phyloP scores from a whole-genome alignment of 2,888 invertebrate species.

The Caenorhabditis sp. region DNA sequence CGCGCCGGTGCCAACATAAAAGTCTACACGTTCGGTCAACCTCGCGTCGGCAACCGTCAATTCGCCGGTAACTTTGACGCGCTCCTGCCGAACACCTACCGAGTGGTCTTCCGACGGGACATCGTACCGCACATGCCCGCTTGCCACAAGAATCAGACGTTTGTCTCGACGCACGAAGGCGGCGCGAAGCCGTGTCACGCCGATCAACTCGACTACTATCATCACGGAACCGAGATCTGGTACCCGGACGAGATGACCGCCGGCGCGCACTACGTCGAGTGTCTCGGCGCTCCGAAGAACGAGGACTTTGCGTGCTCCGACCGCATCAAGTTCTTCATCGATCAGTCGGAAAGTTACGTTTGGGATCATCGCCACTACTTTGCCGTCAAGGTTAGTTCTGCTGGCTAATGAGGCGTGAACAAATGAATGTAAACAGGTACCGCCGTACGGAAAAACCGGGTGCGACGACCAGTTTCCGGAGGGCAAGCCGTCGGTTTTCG shows the following conservation, averaged over 20 bases:
- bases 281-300: conserved; percentile 70
- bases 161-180: conserved; percentile 51
- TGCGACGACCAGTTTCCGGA: conserved; percentile 62
- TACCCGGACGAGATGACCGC: conserved; percentile 68
- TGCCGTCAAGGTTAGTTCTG: conserved; percentile 65
- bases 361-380: conserved; percentile 76
- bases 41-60: conserved; percentile 71
- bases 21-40: conserved; percentile 75
- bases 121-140: conserved; percentile 77
- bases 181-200: conserved; percentile 61
- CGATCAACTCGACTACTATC: conserved; percentile 63
- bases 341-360: conserved; percentile 68
- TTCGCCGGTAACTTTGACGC: conserved; percentile 71
- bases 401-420: not conserved
- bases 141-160: conserved; percentile 67
- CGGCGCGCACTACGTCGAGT: conserved; percentile 68
- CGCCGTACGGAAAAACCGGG: conserved; percentile 70
- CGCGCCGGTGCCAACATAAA: conserved; percentile 58
- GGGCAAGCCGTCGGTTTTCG: conserved; percentile 62
- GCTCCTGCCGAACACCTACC: conserved; percentile 69
- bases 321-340: conserved; percentile 65
- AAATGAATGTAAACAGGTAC: conserved; percentile 53
- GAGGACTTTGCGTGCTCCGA: conserved; percentile 75
- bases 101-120: conserved; percentile 75
- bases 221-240: conserved; percentile 76